Base-by-base conservation (phyloP, 1,140 invertebrate genomes). In the Limonius californicus region DNA sequence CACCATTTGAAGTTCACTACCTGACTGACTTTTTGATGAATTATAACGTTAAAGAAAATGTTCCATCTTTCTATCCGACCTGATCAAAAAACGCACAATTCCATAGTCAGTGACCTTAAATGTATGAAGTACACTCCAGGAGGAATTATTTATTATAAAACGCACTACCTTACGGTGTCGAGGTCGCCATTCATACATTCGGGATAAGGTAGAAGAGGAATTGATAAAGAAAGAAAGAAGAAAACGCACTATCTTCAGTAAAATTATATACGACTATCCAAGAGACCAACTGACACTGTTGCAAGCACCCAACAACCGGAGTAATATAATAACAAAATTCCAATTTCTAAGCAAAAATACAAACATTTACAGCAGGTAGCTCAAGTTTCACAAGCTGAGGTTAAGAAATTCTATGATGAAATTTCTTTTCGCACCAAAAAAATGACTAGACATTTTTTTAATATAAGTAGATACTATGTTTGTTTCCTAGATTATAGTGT, bases 141-240 rank as follows among this genome's bases (percentile, higher is more conserved):
- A 63, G 72, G 69, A 35, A 67, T 54, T 57, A 72, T 74, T 57
- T 64, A 68, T 55, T 72, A 68, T 42, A 71, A 74, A 66, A 14
- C 69, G 30, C 32, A 58, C 42, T 45, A 45, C 12, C 42, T 27
- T n/a, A n/a, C n/a, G n/a, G n/a, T n/a, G n/a, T n/a, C n/a, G n/a
- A n/a, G n/a, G n/a, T n/a, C n/a, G n/a, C n/a, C n/a, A n/a, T n/a
- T n/a, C n/a, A n/a, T n/a, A n/a, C n/a, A n/a, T n/a, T n/a, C n/a
- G n/a, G n/a, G n/a, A n/a, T n/a, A n/a, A n/a, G n/a, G n/a, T n/a
- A n/a, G n/a, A n/a, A n/a, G n/a, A n/a, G n/a, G n/a, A n/a, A n/a
- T n/a, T n/a, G n/a, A n/a, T n/a, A n/a, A n/a, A n/a, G n/a, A n/a
- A n/a, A n/a, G n/a, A n/a, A n/a, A n/a, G n/a, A n/a, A n/a, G n/a